Base-by-base conservation (phyloP, 1,140 invertebrate species). In the Drosophila orena region DNA sequence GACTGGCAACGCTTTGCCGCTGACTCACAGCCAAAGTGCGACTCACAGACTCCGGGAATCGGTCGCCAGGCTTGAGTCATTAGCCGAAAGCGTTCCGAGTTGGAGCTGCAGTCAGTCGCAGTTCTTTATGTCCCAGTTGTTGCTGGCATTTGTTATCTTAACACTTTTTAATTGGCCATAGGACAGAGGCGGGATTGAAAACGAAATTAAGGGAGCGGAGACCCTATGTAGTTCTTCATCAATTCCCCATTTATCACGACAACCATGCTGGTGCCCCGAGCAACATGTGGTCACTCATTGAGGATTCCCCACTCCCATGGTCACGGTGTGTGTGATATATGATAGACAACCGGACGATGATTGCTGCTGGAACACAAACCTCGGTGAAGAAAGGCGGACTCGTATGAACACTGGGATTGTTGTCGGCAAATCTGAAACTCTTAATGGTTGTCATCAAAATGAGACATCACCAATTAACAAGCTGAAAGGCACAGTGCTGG, bases 141-240 rank as follows among this genome's bases (percentile, higher is more conserved):
- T 64, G 30, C 22, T 50, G 38, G 47, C 42, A 27, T 59, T 71
- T 73, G 61, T 78, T 78, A 79, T 79, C 79, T 73, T 65, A 77
- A 81, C 81, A 75, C 79, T 69, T 83, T 79, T 86, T 86, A 88
- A 86, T 85, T 86, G 81, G 73, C 46, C 27, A 15, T 65, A 52
- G 55, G 49, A 55, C 58, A 57, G 20, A 62, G 50, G 53, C 40
- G 24, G 35, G 17, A 22, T 43, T 40, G 43, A 20, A 35, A 47
- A 47, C 17, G 17, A 37, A 58, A 35, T 77, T 68, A 53, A 65
- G 70, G 37, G 22, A 73, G 43, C 30, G 22, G 1, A 58, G 15
- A 30, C 50, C 40, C 37, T 46, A 12, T 38, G 55, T n/a, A 30
- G 20, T 38, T 56, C 66, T 49, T 50, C 66, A 69, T 70, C 49